These are phyloP conservation scores for Silvanus unidentatus DNA, from an alignment of 2,888 invertebrate species.

Conservation along the genomic window DNA sequence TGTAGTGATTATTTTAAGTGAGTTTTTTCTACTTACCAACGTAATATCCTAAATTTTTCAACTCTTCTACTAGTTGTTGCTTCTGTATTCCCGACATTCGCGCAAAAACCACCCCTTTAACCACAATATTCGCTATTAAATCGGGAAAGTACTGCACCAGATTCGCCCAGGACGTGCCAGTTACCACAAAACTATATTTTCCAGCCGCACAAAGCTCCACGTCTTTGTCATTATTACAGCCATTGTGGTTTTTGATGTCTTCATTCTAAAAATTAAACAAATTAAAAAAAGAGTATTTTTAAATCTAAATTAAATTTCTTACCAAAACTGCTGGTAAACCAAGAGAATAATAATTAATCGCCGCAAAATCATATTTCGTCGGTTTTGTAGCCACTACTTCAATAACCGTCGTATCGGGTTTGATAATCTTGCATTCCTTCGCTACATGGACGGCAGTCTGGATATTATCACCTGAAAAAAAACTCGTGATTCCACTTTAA, in stretches of 20 bases:
- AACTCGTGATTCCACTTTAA: neutral
- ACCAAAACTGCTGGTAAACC: constrained; percentile 3
- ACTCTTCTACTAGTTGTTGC: constrained; percentile 79
- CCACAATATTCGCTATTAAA: constrained; percentile 59
- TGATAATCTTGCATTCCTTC: constrained; percentile 74
- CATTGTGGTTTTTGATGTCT: constrained; percentile 8
- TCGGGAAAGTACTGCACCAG: constrained; percentile 65
- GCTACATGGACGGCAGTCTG: constrained; percentile 91
- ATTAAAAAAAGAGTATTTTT: constrained; percentile 5
- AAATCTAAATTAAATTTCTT: neutral
- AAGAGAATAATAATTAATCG: constrained; percentile 21
- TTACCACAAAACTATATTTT: constrained; percentile 35
- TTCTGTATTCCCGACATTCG: constrained; percentile 94
- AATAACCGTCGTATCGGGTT: constrained; percentile 24
- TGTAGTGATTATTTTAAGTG: neutral
- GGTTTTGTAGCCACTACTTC: constrained; percentile 29
- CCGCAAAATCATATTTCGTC: constrained; percentile 21
- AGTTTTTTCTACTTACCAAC: constrained; percentile 66
- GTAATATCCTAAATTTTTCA: constrained; percentile 81
- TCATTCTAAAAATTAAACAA: constrained; percentile 7
- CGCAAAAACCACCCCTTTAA: constrained; percentile 83
- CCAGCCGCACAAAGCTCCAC: constrained; percentile 6
- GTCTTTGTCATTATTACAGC: constrained; percentile 10
- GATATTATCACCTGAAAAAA: constrained; percentile 67
- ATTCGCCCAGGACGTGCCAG: constrained; percentile 65